Percentiles rank a stretch among this genome's conserved stretches.
These are phyloP conservation scores for Oreonectes daqikongensis DNA, from an alignment of 2,797 vertebrate species.

Conservation along the genomic window DNA sequence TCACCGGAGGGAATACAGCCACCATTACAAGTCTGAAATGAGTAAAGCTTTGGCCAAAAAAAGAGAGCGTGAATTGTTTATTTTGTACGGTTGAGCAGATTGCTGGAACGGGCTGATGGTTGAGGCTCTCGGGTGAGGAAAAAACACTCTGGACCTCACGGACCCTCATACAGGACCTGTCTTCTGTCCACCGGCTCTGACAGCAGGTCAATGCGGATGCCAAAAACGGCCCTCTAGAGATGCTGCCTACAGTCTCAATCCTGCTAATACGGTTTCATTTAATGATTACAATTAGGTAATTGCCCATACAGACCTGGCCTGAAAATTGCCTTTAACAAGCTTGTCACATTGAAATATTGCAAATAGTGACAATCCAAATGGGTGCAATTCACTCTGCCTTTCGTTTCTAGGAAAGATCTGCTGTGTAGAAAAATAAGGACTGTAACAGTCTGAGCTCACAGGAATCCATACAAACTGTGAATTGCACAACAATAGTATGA, in stretches of 20 bases:
- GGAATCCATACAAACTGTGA: too few species aligned
- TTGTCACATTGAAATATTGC: conserved; percentile 19
- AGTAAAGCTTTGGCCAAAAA: conserved; percentile 50
- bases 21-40: conserved; percentile 40
- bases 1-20: conserved; percentile 58
- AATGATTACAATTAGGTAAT: conserved; percentile 52
- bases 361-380: conserved; percentile 20
- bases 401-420: not conserved
- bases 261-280: conserved; percentile 40
- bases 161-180: not conserved
- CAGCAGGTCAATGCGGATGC: conserved; percentile 23
- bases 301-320: conserved; percentile 44
- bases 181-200: not conserved
- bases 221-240: conserved; percentile 23
- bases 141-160: not conserved
- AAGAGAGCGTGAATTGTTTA: conserved; percentile 55
- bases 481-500: not conserved
- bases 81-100: conserved; percentile 19
- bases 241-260: not conserved
- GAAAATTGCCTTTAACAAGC: conserved; percentile 23
- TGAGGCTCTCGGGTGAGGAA: not conserved
- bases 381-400: conserved; percentile 7
- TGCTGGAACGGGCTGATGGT: not conserved
- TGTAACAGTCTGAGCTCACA: not conserved
- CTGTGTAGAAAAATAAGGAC: not conserved